These are phyloP conservation scores for Plebejus anna DNA, from an alignment of 2,888 invertebrate species.

Conservation along the genomic window DNA sequence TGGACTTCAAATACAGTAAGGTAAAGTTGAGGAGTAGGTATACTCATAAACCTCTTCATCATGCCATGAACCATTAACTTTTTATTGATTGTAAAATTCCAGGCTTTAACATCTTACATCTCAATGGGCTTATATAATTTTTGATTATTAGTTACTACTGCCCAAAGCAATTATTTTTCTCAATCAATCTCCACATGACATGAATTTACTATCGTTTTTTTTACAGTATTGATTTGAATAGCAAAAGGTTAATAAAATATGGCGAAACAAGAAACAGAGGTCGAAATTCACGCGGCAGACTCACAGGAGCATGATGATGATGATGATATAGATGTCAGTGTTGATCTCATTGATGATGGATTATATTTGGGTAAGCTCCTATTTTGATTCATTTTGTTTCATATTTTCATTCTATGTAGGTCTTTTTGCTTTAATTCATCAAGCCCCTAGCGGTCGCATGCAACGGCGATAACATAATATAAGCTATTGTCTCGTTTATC, in stretches of 20 bases:
- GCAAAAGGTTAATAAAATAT: conserved; percentile 33
- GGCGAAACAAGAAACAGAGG: conserved; percentile 60
- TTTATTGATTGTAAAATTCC: neutral
- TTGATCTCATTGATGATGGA: conserved; percentile 65
- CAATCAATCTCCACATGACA: neutral
- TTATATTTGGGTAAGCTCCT: conserved; percentile 58
- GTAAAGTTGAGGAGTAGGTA: neutral
- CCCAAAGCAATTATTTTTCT: too few species aligned
- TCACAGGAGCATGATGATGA: conserved; percentile 47
- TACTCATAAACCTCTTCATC: neutral
- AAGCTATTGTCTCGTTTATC: too few species aligned
- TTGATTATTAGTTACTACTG: neutral
- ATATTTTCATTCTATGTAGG: too few species aligned
- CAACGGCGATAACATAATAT: too few species aligned
- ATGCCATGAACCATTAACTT: neutral
- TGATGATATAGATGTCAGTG: conserved; percentile 58
- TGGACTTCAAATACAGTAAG: neutral
- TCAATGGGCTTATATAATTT: neutral
- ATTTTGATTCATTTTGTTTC: neutral
- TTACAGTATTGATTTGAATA: neutral
- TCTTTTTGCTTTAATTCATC: neutral
- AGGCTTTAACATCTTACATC: too few species aligned
- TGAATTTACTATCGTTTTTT: neutral
- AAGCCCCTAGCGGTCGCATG: too few species aligned
- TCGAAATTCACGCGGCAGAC: conserved; percentile 59